phyloP scores from a whole-genome alignment of 2,888 invertebrate species.

The Embidobia sp. region DNA sequence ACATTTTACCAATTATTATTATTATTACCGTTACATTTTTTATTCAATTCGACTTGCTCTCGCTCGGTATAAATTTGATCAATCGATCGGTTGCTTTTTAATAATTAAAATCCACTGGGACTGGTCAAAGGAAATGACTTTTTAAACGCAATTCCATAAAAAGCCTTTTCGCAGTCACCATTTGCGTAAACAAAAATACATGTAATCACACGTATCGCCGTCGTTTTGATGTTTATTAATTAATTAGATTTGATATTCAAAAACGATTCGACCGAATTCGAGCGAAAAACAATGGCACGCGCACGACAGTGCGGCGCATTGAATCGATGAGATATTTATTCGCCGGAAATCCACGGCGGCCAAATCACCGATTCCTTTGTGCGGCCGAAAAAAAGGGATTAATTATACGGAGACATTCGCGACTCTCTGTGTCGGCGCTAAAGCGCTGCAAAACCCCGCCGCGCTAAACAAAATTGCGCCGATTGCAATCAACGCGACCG shows the following conservation, averaged over 20 bases:
- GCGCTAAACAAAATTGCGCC: slow-evolving; percentile 33
- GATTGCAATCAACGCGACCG: slow-evolving; percentile 39
- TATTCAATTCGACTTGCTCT: too few relatives aligned
- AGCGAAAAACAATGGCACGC: slow-evolving; percentile 1
- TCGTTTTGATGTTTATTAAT: slow-evolving; percentile 9
- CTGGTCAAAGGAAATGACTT: slow-evolving; percentile 8
- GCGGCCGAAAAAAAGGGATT: slow-evolving; percentile 2
- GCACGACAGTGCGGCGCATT: background rate
- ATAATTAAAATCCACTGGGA: slow-evolving; percentile 11
- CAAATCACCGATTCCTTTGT: slow-evolving; percentile 5
- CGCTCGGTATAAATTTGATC: background rate
- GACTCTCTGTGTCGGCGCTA: slow-evolving; percentile 1
- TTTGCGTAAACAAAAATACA: background rate
- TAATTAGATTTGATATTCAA: slow-evolving; percentile 17
- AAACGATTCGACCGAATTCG: too few relatives aligned
- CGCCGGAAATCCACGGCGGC: background rate
- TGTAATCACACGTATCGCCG: slow-evolving; percentile 5
- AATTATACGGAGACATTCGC: slow-evolving; percentile 11
- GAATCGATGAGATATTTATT: slow-evolving; percentile 7
- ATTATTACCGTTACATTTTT: too few relatives aligned
- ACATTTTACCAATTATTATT: too few relatives aligned
- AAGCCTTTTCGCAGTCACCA: background rate
- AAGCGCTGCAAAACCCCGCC: slow-evolving; percentile 18
- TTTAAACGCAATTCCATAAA: slow-evolving; percentile 5
- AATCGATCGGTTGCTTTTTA: slow-evolving; percentile 6